phyloP scores from a whole-genome alignment of 2,113 vertebrate species.

The Nothoprocta perdicaria region DNA sequence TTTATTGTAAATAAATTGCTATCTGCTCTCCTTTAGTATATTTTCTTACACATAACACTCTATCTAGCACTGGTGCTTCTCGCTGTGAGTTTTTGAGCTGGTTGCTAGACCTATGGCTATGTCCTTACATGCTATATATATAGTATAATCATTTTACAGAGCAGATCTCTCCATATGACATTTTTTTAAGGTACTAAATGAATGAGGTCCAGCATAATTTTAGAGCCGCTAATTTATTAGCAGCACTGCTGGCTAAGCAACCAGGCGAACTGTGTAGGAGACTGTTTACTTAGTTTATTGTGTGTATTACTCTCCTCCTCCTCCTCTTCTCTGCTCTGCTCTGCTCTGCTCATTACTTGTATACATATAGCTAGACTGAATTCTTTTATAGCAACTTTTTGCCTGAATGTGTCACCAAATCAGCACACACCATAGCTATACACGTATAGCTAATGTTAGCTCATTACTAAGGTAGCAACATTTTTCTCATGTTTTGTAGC shows the following conservation, averaged over 20 bases:
- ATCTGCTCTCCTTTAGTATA: background rate
- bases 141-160: background rate
- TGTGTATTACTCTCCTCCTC: background rate
- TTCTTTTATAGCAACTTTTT: background rate
- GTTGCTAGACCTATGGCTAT: background rate
- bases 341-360: background rate
- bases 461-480: background rate
- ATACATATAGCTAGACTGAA: background rate
- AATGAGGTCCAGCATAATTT: background rate
- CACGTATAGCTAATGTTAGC: background rate
- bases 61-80: background rate
- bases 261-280: conserved; percentile 41
- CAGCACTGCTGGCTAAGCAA: conserved; percentile 14
- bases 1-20: background rate
- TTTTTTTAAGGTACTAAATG: background rate
- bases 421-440: background rate
- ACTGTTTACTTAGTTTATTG: conserved; percentile 59
- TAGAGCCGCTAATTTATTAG: conserved; percentile 74
- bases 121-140: background rate
- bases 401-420: background rate
- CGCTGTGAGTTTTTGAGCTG: background rate
- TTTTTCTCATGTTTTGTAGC: background rate
- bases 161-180: background rate
- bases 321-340: background rate
- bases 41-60: background rate